Conservation (phyloP, 1,140 invertebrate genomes). For the Aphelinus atriplicis region DNA sequence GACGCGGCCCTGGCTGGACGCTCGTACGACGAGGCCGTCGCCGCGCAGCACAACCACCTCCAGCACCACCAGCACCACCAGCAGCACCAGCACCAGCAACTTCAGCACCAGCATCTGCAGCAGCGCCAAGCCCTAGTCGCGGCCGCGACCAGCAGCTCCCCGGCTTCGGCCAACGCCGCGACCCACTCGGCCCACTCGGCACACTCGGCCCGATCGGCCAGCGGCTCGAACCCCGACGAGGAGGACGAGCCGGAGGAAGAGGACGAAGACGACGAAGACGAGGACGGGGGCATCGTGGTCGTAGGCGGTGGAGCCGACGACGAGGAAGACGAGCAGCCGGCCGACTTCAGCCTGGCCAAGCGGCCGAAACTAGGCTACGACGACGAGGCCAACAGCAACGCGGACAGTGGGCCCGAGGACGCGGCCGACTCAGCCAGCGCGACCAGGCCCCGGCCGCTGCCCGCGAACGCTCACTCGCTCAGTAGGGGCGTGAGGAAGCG, state of each 20-base stretch:
- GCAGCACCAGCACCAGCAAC: not conserved
- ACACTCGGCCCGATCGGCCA: conserved; percentile 37
- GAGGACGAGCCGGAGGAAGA: conserved; percentile 63
- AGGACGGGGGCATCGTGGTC: conserved; percentile 62
- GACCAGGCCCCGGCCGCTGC: conserved; percentile 53
- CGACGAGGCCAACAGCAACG: conserved; percentile 73
- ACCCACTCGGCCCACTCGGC: conserved; percentile 16
- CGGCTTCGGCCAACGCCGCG: conserved; percentile 11
- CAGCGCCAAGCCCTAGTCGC: conserved; percentile 68
- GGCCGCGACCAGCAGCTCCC: conserved; percentile 67
- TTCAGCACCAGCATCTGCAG: conserved; percentile 54
- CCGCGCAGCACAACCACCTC: conserved; percentile 60
- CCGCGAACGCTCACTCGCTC: conserved; percentile 50
- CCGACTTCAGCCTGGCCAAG: conserved; percentile 76
- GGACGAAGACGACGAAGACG: conserved; percentile 70
- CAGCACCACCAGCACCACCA: conserved; percentile 59
- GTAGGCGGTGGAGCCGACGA: conserved; percentile 64
- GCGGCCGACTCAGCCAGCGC: conserved; percentile 67
- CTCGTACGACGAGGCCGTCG: conserved; percentile 56
- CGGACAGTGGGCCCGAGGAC: conserved; percentile 76
- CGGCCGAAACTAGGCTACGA: conserved; percentile 71
- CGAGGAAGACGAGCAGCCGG: conserved; percentile 74
- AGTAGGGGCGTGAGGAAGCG: conserved; percentile 75
- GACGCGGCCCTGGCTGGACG: conserved; percentile 55
- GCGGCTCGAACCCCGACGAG: conserved; percentile 44